phyloP scores from a whole-genome alignment of 2,888 invertebrate species.

The Bombyx huttoni region DNA sequence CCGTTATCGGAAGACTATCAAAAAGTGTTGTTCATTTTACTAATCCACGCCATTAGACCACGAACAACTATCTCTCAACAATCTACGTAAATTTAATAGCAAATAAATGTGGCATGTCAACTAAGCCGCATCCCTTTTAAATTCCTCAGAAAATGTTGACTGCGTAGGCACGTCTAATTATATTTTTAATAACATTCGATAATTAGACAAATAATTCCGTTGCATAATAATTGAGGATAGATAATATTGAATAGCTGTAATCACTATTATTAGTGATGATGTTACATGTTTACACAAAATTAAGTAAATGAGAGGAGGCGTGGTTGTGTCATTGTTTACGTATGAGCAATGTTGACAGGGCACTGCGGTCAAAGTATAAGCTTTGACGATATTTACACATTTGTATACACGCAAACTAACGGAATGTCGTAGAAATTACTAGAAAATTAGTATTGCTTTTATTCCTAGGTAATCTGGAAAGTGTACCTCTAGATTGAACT shows the following conservation, averaged over 20 bases:
- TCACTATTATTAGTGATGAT: conserved; percentile 2
- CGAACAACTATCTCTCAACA: no score
- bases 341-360: conserved; percentile 11
- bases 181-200: background rate
- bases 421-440: background rate
- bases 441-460: background rate
- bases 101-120: no score
- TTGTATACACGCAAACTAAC: no score
- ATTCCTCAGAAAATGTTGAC: no score
- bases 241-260: background rate
- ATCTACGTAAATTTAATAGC: no score
- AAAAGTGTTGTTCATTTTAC: no score
- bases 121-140: no score
- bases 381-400: background rate
- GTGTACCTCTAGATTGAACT: no score
- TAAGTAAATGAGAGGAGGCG: conserved; percentile 23
- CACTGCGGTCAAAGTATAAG: conserved; percentile 20
- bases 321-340: conserved; percentile 21
- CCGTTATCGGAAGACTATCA: no score
- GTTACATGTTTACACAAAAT: conserved; percentile 3
- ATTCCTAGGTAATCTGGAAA: no score
- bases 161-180: background rate
- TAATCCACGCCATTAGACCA: no score
- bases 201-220: background rate
- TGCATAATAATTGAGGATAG: background rate